Evolutionary conservation across 2,797 vertebrate species (phyloP), one percentile per base, ranked within the genome.

Genomic region (Sebastolobus altivelis): DNA sequence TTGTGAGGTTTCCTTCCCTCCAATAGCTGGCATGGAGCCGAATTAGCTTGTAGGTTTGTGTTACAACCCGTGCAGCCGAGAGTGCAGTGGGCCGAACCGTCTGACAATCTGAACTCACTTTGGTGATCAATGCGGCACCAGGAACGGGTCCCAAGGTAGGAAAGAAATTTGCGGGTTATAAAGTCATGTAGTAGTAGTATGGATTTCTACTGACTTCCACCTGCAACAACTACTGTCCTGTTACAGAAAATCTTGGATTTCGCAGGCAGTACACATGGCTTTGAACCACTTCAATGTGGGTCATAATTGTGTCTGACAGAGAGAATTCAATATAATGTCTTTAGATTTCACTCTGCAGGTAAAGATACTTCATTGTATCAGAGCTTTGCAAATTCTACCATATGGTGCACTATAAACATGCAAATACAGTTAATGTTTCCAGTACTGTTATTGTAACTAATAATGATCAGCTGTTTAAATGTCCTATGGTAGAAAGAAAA

Each of bases 1-100:
- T 80, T 80, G 76, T 65, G 56, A 83, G 20, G 31, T 82, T 81
- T 82, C 37, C 68, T 83, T 80, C 29, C 27, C n/a, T 73, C 77
- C 60, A 58, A n/a, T 73, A 70, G 61, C 33, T 87, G 78, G 67
- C 72, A 40, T 43, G n/a, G 62, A 61, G 80, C 80, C 20, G 22
- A 75, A 71, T 75, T 46, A 74, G 37, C 29, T 6, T 25, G 33
- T 27, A 33, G 78, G 62, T 79, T 89, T 85, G 62, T 75, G 83
- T 89, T 87, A 67, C 80, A 75, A 72, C 31, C 63, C 56, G 55
- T 67, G 70, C 66, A 73, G 68, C 60, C 71, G 59, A 79, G 49
- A 60, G 68, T 25, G 60, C 65, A 77, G 33, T 11, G 55, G 63
- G 22, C 40, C 60, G 67, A 79, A 62, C 56, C 6, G 31, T 73